Evolutionary conservation across 64 coral and sea anemone genomes (phyloP).

Genomic region (Acropora tenuis): DNA sequence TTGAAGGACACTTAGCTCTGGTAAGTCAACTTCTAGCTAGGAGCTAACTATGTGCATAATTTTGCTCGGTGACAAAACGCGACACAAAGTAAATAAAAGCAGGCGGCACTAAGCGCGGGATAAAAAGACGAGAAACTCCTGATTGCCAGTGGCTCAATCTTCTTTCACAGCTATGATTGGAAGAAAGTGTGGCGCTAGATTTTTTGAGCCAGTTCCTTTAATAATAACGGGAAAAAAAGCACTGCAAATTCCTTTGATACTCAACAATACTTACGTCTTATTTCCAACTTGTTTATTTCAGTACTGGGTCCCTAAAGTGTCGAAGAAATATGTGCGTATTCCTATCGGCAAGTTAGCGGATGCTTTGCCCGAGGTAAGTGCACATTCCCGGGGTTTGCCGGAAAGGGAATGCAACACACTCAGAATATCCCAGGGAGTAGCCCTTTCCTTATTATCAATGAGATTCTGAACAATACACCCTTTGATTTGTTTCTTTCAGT

Average conservation of each 20-base stretch:
- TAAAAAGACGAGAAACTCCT: too few relatives aligned
- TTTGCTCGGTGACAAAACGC: too few relatives aligned
- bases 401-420: too few relatives aligned
- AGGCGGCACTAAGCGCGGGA: too few relatives aligned
- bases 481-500: conserved; percentile 18
- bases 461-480: background rate
- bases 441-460: too few relatives aligned
- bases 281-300: background rate
- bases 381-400: background rate
- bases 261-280: background rate
- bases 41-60: too few relatives aligned
- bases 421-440: background rate
- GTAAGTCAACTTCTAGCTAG: background rate
- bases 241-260: background rate
- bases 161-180: too few relatives aligned
- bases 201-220: too few relatives aligned
- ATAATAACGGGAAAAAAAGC: too few relatives aligned
- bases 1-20: conserved; percentile 63
- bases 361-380: conserved; percentile 71
- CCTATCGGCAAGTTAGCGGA: conserved; percentile 52
- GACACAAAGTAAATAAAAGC: too few relatives aligned
- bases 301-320: conserved; percentile 62
- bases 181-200: too few relatives aligned
- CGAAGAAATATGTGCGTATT: conserved; percentile 73
- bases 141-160: too few relatives aligned